These are phyloP conservation scores for Limnephilus auricula DNA, from an alignment of 2,888 invertebrate species.

Conservation along the genomic window DNA sequence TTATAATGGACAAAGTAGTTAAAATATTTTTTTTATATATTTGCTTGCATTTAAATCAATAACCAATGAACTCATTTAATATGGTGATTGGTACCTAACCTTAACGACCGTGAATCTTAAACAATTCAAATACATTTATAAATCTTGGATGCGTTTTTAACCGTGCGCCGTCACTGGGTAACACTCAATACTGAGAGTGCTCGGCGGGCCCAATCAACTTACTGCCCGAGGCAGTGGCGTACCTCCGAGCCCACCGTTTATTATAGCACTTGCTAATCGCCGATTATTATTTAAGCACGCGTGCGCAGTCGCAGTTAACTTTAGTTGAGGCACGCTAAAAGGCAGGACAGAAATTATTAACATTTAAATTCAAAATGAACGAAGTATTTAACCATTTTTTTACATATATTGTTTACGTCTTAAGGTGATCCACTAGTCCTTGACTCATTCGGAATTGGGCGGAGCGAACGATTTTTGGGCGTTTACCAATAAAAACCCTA, in stretches of 20 bases:
- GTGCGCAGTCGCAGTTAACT: slow-evolving; percentile 18
- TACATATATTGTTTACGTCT: neutral
- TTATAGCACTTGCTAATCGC: slow-evolving; percentile 65
- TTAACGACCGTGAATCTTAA: too few species aligned
- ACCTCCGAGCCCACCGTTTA: slow-evolving; percentile 51
- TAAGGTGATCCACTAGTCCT: too few species aligned
- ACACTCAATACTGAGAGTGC: slow-evolving; percentile 12
- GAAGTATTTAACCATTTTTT: neutral
- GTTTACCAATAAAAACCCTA: too few species aligned
- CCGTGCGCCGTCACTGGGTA: slow-evolving; percentile 40
- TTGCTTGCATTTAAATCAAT: too few species aligned
- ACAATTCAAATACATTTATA: too few species aligned
- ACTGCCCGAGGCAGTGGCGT: slow-evolving; percentile 49
- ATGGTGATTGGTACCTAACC: too few species aligned
- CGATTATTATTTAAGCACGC: slow-evolving; percentile 60
- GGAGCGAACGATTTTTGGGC: too few species aligned
- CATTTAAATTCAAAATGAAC: neutral
- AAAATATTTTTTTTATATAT: too few species aligned
- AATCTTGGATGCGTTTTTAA: neutral
- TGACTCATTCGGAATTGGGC: too few species aligned
- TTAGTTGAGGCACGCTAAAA: neutral
- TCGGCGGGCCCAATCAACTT: slow-evolving; percentile 30
- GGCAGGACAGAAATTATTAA: neutral
- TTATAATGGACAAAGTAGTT: too few species aligned
- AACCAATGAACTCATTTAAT: too few species aligned